Base-by-base conservation (phyloP, 2,888 invertebrate genomes). In the Xiphydria camelus region DNA sequence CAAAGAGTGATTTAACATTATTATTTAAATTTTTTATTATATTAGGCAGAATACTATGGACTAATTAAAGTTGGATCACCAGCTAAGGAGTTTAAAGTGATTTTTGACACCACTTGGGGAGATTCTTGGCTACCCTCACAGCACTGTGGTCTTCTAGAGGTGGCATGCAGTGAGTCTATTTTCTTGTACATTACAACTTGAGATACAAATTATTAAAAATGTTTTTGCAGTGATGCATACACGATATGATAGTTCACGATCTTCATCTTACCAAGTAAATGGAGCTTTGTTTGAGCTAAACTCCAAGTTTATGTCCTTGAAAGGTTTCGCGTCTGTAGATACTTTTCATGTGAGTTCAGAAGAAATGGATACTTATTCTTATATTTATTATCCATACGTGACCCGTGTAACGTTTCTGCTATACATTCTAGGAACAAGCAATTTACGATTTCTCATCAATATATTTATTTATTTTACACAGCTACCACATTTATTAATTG, bases 281-380 rank as follows among this genome's bases (percentile, higher is more conserved):
- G 86, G 85, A 19, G 81, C 80, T 7, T 62, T 70, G 1, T 83
- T 83, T 66, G 73, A 73, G 18, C 80, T 82, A 46, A 81, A 82
- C 60, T 83, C 82, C 33, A 77, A 77, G 34, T 82, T 83, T 33
- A n/a, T n/a, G n/a, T 82, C 81, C 53, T 76, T 87, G 52, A 78
- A 78, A 26, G 88, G 88, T 43, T 85, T 83, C 69, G 79, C 85
- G 45, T 86, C 86, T 9, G 81, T 79, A 15, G 88, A 88, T 64
- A 77, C 76, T 36, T 80, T 87, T 46, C 78, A 80, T 39, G 84
- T 86, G 70, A 77, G 80, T 62, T 38, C 31, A 32, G 25, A 19
- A 36, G 9, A 12, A 33, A 15, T 4, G 9, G 33, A 9, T 43
- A 17, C 6, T 6, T 21, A 9, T 17, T 29, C 10, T 26, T 20